A percentile compares a stretch with the other conserved stretches of the same genome.
Evolutionary conservation across 2,113 vertebrate genomes (phyloP).

Genomic region (Gallinago undulata): DNA sequence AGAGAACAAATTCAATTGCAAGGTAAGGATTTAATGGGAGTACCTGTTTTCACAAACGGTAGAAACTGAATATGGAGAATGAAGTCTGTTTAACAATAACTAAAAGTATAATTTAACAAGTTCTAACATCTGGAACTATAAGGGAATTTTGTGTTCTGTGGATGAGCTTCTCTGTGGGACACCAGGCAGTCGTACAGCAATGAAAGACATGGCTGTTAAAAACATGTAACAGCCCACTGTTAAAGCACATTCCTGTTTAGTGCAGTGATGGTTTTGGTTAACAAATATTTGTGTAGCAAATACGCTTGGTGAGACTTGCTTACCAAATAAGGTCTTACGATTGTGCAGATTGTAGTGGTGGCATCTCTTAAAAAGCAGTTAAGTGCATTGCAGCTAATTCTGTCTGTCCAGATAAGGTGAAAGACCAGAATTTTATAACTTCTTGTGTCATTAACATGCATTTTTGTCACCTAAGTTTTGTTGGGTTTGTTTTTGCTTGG

Average conservation of each 20-base stretch:
- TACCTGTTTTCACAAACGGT: neutral
- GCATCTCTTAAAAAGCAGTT: neutral
- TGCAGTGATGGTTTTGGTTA: neutral
- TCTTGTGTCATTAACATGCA: neutral
- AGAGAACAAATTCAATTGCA: neutral
- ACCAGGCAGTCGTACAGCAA: neutral
- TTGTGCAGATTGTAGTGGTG: neutral
- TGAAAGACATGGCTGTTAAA: neutral
- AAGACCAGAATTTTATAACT: neutral
- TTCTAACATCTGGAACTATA: neutral
- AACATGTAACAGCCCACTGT: neutral
- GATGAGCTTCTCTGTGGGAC: neutral
- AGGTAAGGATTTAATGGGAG: neutral
- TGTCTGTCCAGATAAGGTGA: neutral
- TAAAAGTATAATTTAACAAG: neutral
- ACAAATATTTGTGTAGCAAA: neutral
- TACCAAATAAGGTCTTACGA: neutral
- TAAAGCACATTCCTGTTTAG: neutral
- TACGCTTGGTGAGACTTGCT: neutral
- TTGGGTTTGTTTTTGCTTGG: neutral
- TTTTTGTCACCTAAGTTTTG: neutral
- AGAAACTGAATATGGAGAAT: neutral
- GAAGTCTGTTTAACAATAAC: neutral
- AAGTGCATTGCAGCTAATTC: neutral
- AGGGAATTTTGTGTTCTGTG: neutral